These are phyloP conservation scores for Meriones psammophilus DNA, from an alignment of 2,797 vertebrate genomes.

Conservation along the genomic window DNA sequence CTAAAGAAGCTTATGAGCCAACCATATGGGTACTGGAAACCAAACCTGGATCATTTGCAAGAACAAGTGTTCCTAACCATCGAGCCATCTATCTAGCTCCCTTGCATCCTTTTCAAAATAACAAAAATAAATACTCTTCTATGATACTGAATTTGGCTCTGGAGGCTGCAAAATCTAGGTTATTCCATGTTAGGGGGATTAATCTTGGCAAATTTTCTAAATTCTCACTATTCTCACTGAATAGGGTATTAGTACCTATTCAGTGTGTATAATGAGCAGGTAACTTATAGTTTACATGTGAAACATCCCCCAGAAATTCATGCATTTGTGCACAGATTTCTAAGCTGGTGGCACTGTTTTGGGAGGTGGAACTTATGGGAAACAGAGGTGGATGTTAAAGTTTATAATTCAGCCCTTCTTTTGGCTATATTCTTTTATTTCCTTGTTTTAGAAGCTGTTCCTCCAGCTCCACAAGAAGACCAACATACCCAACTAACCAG, in stretches of 20 bases:
- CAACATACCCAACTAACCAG: too few relatives aligned
- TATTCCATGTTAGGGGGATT: background rate
- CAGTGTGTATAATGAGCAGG: background rate
- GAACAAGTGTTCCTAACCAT: background rate
- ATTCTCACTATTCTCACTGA: too few relatives aligned
- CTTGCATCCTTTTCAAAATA: background rate
- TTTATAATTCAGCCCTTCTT: background rate
- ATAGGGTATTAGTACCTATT: conserved; percentile 9
- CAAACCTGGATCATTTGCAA: background rate
- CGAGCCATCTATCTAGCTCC: background rate
- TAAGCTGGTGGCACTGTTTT: background rate
- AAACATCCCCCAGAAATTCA: background rate
- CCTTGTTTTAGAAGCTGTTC: background rate
- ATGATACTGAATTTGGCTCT: background rate
- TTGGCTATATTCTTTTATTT: background rate
- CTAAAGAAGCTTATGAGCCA: background rate
- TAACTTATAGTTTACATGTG: background rate
- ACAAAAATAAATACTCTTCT: background rate
- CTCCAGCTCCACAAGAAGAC: too few relatives aligned
- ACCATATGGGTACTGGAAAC: background rate
- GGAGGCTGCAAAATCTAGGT: background rate
- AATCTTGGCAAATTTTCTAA: conserved; percentile 13
- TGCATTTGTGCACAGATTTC: background rate
- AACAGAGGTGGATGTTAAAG: background rate
- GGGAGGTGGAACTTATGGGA: background rate